A percentile compares a stretch with the other conserved stretches of the same genome.
Conservation (phyloP, 2,797 vertebrate species). For the Apodemus agrarius region DNA sequence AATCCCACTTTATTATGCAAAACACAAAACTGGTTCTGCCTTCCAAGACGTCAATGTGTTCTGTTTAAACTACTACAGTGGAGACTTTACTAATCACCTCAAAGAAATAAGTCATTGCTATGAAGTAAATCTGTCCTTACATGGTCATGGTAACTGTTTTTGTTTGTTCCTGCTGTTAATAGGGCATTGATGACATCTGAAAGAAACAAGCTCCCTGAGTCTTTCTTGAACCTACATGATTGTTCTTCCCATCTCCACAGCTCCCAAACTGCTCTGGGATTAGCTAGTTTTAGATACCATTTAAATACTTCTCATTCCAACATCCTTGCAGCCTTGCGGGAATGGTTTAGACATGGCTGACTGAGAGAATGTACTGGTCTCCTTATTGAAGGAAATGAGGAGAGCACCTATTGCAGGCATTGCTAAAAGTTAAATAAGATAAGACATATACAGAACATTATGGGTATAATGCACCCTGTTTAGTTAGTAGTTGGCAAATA, state of each 20-base stretch:
- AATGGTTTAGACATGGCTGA: background rate
- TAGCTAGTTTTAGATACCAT: background rate
- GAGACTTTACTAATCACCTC: background rate
- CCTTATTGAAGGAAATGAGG: background rate
- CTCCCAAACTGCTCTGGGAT: background rate
- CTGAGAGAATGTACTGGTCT: background rate
- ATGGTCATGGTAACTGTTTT: background rate
- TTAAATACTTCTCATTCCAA: background rate
- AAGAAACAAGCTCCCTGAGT: background rate
- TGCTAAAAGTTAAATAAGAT: background rate
- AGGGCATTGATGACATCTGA: background rate
- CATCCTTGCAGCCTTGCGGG: background rate
- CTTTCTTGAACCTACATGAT: background rate
- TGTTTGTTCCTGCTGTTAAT: background rate
- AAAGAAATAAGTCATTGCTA: background rate
- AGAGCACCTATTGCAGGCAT: background rate
- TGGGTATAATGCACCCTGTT: background rate
- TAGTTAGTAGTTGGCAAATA: background rate
- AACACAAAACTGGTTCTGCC: background rate
- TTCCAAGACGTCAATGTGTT: background rate
- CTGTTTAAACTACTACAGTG: background rate
- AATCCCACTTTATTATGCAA: background rate
- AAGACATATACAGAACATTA: background rate
- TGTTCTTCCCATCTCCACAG: background rate
- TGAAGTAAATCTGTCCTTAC: background rate